phyloP scores from a whole-genome alignment of 1,140 invertebrate species.

The Drusus annulatus region DNA sequence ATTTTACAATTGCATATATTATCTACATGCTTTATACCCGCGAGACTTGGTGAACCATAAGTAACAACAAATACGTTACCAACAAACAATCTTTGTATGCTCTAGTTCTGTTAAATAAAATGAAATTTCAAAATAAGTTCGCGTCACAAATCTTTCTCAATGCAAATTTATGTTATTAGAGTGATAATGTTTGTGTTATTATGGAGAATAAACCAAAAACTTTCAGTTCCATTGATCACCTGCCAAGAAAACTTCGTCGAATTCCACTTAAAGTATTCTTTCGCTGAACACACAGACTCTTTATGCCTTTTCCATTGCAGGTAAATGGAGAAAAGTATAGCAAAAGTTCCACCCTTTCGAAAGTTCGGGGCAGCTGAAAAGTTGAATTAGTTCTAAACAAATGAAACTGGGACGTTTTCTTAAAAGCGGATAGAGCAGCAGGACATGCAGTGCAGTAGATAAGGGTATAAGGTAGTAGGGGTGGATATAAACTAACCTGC shows the following conservation, averaged over 20 bases:
- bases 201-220: not conserved
- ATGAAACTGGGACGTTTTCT: not conserved
- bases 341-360: slow-evolving; percentile 1
- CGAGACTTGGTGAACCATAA: not conserved
- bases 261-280: not conserved
- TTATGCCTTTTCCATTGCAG: not conserved
- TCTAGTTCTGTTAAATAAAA: not conserved
- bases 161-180: not conserved
- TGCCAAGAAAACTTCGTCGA: not conserved
- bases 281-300: not conserved
- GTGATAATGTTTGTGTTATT: not conserved
- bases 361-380: slow-evolving; percentile 13
- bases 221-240: not conserved
- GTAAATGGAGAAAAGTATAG: not conserved
- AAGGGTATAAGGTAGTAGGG: not conserved
- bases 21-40: no score
- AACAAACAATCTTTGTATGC: not conserved
- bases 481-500: not conserved
- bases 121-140: no score
- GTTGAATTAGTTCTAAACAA: slow-evolving; percentile 18
- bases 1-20: no score
- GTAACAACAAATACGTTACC: not conserved
- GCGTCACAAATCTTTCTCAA: not conserved
- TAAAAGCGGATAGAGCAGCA: not conserved
- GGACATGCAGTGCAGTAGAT: not conserved